Percentiles rank a stretch among this genome's conserved stretches.
These are phyloP conservation scores for Molothrus aeneus DNA, from an alignment of 2,797 vertebrate species.

Conservation along the genomic window DNA sequence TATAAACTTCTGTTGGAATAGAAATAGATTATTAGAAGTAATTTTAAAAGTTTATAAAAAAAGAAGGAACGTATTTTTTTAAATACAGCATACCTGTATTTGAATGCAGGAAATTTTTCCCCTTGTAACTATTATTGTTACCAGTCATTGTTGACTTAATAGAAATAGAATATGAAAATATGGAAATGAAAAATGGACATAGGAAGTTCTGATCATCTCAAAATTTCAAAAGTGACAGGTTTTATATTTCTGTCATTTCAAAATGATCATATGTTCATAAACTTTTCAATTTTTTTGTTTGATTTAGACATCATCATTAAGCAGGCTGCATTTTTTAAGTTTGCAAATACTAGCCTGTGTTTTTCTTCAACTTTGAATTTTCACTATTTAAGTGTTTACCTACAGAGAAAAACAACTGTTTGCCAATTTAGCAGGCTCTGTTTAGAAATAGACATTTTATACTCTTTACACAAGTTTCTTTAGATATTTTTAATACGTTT, in stretches of 20 bases:
- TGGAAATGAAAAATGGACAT: background rate
- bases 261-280: background rate
- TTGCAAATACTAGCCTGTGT: background rate
- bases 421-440: background rate
- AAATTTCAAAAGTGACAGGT: background rate
- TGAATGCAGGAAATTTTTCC: background rate
- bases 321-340: background rate
- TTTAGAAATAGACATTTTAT: background rate
- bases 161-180: background rate
- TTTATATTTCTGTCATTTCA: background rate
- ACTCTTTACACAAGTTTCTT: background rate
- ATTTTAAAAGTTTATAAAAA: background rate
- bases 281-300: background rate
- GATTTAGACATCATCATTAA: background rate
- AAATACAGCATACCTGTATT: background rate
- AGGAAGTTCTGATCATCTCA: background rate
- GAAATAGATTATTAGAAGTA: background rate
- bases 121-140: background rate
- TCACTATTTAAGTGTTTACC: background rate
- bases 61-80: background rate
- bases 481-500: background rate
- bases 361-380: background rate
- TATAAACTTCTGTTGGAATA: background rate
- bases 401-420: background rate
- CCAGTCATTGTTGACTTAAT: background rate